Evolutionary conservation across 2,888 invertebrate species (phyloP).

Genomic region (Drosophila suboccidentalis): DNA sequence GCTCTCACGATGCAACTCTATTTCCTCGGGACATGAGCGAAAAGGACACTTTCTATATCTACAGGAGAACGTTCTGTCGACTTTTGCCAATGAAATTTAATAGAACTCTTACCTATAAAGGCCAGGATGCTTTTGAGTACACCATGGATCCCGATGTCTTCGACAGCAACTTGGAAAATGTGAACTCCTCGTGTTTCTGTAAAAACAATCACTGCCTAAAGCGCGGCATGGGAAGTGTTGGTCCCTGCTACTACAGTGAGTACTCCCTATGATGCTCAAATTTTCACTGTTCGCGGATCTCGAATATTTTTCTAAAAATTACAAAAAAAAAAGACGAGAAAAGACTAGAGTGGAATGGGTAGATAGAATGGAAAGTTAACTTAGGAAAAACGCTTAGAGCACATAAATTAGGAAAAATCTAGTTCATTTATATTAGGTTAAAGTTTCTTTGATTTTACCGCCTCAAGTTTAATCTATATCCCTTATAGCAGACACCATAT

Average conservation of each 20-base stretch:
- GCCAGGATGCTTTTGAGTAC: conserved; percentile 88
- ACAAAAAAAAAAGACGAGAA: not conserved
- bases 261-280: conserved; percentile 2
- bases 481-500: too few relatives aligned
- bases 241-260: conserved; percentile 91
- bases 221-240: conserved; percentile 89
- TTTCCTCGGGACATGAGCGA: conserved; percentile 88
- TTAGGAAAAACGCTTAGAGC: too few relatives aligned
- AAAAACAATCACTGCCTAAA: conserved; percentile 86
- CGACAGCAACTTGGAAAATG: conserved; percentile 86
- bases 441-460: too few relatives aligned
- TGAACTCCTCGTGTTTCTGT: conserved; percentile 90
- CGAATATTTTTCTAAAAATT: too few relatives aligned
- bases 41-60: conserved; percentile 88
- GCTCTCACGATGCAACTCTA: conserved; percentile 90
- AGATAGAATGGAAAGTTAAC: too few relatives aligned
- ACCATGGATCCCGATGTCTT: conserved; percentile 88
- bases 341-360: not conserved
- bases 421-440: too few relatives aligned
- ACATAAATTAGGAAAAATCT: too few relatives aligned
- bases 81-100: conserved; percentile 87
- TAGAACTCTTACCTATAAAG: conserved; percentile 83
- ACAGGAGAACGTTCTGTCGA: conserved; percentile 92
- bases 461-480: too few relatives aligned
- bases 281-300: not conserved